These are phyloP conservation scores for Malacosoma neustria DNA, from an alignment of 2,888 invertebrate genomes.

Conservation along the genomic window DNA sequence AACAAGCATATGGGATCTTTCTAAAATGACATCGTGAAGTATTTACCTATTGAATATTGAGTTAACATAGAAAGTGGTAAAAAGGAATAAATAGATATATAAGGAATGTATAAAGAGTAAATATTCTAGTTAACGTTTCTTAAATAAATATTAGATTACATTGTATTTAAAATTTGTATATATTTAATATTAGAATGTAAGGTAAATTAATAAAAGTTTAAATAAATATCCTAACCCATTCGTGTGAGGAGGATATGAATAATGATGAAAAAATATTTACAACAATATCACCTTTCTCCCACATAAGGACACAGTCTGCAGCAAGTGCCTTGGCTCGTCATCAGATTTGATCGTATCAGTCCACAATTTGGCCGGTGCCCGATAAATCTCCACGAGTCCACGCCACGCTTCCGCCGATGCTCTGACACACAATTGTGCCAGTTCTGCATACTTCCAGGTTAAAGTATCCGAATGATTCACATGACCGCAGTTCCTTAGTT, in stretches of 20 bases:
- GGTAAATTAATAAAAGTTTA: neutral
- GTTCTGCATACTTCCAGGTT: conserved; percentile 59
- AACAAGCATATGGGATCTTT: too few relatives aligned
- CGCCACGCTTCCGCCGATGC: conserved; percentile 45
- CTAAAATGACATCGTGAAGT: too few relatives aligned
- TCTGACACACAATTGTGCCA: conserved; percentile 46
- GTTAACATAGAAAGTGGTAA: too few relatives aligned
- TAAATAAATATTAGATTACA: too few relatives aligned
- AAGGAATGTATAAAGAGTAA: too few relatives aligned
- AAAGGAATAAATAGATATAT: too few relatives aligned
- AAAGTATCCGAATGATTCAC: conserved; percentile 42
- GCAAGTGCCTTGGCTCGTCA: conserved; percentile 66
- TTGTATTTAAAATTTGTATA: too few relatives aligned
- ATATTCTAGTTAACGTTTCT: too few relatives aligned
- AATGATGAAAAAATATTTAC: neutral
- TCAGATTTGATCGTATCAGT: conserved; percentile 74
- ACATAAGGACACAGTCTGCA: conserved; percentile 79
- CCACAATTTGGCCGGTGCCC: conserved; percentile 58
- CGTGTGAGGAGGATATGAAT: too few relatives aligned
- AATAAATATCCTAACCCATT: neutral
- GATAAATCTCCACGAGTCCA: conserved; percentile 42
- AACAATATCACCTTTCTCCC: conserved; percentile 73
- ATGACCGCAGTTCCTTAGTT: conserved; percentile 41
- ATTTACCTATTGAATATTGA: too few relatives aligned
- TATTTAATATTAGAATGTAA: too few relatives aligned